Conservation (phyloP, 2,113 vertebrate genomes). For the Pterocles orientalis region DNA sequence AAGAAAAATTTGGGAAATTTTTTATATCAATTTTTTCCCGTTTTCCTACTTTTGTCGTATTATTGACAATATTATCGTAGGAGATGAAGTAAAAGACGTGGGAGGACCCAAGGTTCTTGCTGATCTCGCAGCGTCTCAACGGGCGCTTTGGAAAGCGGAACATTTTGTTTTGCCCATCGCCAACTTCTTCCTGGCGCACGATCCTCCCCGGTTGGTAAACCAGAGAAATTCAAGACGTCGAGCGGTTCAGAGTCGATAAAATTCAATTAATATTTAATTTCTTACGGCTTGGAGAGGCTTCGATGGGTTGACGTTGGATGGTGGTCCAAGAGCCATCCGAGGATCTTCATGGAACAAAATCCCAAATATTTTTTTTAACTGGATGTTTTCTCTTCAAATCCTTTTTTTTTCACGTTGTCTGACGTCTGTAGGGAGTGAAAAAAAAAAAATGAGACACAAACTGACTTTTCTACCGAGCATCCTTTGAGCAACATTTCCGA, state of each 20-base stretch:
- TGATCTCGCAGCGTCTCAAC: accelerated
- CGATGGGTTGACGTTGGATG: too few species aligned
- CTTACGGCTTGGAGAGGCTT: not conserved
- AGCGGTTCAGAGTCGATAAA: not conserved
- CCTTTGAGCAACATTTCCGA: not conserved
- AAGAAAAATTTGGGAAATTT: too few species aligned
- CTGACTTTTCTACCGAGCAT: not conserved
- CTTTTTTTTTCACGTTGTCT: too few species aligned
- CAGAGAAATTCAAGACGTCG: not conserved
- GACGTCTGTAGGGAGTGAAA: too few species aligned
- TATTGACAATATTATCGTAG: too few species aligned
- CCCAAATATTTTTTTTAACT: too few species aligned
- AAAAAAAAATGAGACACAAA: not conserved
- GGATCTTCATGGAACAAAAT: too few species aligned
- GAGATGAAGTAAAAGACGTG: not conserved
- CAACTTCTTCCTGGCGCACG: not conserved
- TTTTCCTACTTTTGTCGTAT: not conserved
- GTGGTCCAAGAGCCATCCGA: too few species aligned
- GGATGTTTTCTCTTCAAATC: too few species aligned
- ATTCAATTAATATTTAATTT: too few species aligned
- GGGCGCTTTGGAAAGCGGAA: not conserved
- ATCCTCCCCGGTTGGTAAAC: not conserved
- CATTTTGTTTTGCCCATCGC: accelerated
- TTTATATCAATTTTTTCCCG: not conserved
- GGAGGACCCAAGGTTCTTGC: not conserved